Evolutionary conservation across 2,113 vertebrate species (phyloP), one percentile per base, ranked within the genome.

Genomic region (Podarcis raffonei): DNA sequence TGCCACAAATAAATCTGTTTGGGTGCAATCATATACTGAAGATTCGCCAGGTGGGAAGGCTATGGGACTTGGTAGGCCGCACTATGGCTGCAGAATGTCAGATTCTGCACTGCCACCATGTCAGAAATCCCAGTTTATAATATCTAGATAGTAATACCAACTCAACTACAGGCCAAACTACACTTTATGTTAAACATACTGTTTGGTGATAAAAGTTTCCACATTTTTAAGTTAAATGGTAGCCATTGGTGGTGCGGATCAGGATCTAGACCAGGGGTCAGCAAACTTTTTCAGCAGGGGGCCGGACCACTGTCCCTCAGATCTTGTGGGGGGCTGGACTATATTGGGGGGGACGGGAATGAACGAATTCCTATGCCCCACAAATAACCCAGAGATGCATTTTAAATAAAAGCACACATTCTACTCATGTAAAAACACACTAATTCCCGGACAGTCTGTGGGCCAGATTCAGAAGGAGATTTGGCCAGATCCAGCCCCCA

Each of bases 381-480:
- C 48, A 53, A 53, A 53, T 53, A 53, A 53, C 48, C 48, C 48
- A 53, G 48, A 53, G 48, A 53, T 53, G 48, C 9, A 53, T 53
- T 53, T 53, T 53, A 53, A 53, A 53, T 53, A 53, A 53, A 12
- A 53, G 48, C 11, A 53, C 48, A 53, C 48, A 53, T 53, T 53
- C 11, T 53, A 53, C 48, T 53, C 48, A 53, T 53, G 48, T 53
- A 53, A 53, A 53, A 53, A 53, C 48, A 53, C 9, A 2, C 48
- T 11, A 2, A 53, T 53, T 53, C 48, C 48, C 2, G 1, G 11
- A 53, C 48, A 0, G 48, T 53, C 11, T 11, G 9, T 0, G 11
- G 11, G 48, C 48, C 48, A 12, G 11, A 53, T 53, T 53, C 3
- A 53, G 48, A 53, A 53, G 48, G 48, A 0, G 11, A 53, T 53